Evolutionary conservation across 2,797 vertebrate species (phyloP).

Genomic region (Acanthornis magna): DNA sequence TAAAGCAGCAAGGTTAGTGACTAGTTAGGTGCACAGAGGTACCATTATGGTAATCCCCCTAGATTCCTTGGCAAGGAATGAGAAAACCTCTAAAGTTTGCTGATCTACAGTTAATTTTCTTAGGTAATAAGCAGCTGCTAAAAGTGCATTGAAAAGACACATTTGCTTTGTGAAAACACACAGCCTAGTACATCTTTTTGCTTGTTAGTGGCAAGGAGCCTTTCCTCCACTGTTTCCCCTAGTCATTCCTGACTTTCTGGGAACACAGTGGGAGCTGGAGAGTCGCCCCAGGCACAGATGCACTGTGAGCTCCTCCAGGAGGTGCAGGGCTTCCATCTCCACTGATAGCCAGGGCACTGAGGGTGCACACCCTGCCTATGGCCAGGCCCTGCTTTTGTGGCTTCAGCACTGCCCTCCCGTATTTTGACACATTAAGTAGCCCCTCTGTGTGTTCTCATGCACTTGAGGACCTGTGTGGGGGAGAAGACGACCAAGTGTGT

Average conservation of each 20-base stretch:
- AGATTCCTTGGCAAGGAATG: background rate
- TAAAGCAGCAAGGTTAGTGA: background rate
- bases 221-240: background rate
- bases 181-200: background rate
- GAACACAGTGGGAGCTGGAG: background rate
- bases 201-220: background rate
- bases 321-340: background rate
- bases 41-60: background rate
- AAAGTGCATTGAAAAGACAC: background rate
- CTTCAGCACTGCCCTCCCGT: background rate
- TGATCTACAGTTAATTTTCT: background rate
- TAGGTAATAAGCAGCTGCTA: background rate
- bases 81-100: background rate
- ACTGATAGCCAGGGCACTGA: rapidly evolving
- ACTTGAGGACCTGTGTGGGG: rapidly evolving
- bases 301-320: background rate
- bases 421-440: background rate
- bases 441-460: background rate
- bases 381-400: background rate
- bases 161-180: background rate
- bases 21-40: background rate
- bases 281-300: rapidly evolving
- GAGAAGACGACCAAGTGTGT: background rate
- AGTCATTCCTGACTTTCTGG: background rate
- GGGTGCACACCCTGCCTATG: rapidly evolving